These are phyloP conservation scores for Rhodinocichla rosea DNA, from an alignment of 2,113 vertebrate species.

Conservation along the genomic window DNA sequence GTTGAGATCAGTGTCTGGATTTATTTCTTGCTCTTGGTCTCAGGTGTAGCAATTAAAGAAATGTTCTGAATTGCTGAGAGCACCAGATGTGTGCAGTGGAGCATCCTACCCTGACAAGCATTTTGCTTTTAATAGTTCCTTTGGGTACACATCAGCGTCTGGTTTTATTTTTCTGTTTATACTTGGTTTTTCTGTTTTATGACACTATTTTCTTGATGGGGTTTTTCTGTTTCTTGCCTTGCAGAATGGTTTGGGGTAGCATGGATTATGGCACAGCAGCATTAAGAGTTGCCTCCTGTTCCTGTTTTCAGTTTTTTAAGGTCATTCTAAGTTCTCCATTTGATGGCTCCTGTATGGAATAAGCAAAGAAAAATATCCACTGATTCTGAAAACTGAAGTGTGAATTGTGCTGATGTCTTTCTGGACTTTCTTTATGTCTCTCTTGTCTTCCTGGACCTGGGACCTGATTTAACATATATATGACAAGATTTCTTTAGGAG, in stretches of 20 bases:
- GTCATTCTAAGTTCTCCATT: neutral
- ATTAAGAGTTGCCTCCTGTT: neutral
- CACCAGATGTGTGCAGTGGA: slow-evolving; percentile 54
- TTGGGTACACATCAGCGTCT: neutral
- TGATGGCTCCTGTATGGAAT: neutral
- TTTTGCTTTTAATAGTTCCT: slow-evolving; percentile 54
- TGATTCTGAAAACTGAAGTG: neutral
- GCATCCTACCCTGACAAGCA: slow-evolving; percentile 42
- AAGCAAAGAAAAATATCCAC: neutral
- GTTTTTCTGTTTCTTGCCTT: neutral
- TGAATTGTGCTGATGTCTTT: neutral
- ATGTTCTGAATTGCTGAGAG: slow-evolving; percentile 45
- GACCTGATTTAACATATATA: neutral
- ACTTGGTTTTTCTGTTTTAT: slow-evolving; percentile 44
- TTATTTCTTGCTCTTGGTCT: slow-evolving; percentile 35
- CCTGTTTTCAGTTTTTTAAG: neutral
- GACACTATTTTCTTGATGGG: slow-evolving; percentile 16
- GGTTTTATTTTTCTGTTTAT: slow-evolving; percentile 58
- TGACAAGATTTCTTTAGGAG: neutral
- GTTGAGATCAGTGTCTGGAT: neutral
- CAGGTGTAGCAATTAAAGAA: slow-evolving; percentile 66
- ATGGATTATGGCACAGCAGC: neutral
- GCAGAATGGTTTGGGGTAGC: neutral
- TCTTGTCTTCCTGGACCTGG: neutral
- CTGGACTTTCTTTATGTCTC: neutral